Base-by-base conservation (phyloP, 2,113 vertebrate genomes). In the Chaenogobius annularis region DNA sequence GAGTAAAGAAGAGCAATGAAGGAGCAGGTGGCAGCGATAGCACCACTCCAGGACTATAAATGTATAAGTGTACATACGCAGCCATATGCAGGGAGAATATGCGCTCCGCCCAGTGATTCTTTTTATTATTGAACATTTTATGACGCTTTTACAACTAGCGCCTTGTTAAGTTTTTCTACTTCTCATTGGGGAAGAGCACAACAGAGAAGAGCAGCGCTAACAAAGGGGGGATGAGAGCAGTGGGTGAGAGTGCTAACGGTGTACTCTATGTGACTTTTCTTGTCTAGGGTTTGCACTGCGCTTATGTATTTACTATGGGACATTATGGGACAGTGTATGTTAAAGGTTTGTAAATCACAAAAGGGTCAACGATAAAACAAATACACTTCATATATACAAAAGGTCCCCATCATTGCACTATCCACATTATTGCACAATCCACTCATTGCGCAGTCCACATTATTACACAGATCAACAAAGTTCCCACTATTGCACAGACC, bases 71-170 rank as follows among this genome's bases (percentile, higher is more conserved):
- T 61, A 61, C 58, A 61, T 61, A 26, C 12, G 58, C 14, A 61
- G 12, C 61, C 61, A 63, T 63, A 63, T 63, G 61, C 61, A 43
- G 35, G 9, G 59, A 35, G 15, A 15, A 31, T 19, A 37, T 62
- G 31, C 17, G 31, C 17, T 2, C 19, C 9, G 61, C 37, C 61
- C 37, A 4, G 61, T 43, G 22, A 58, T 23, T 14, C 35, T 1
- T 61, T 37, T 63, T 63, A 40, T 63, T n/a, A 40, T 63, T 63
- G 7, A 19, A 20, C n/a, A n/a, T 54, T 54, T 54, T 54, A 54
- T 54, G 50, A 54, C 17, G 35, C 35, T 40, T 63, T 63, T 63
- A 63, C 61, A 63, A 20, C 61, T 43, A 7, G 26, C 37, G 35
- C 61, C 61, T 63, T 37, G 35, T 63, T n/a, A 40, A 43, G 14